phyloP scores from a whole-genome alignment of 1,140 invertebrate species.

The Sinella curviseta region DNA sequence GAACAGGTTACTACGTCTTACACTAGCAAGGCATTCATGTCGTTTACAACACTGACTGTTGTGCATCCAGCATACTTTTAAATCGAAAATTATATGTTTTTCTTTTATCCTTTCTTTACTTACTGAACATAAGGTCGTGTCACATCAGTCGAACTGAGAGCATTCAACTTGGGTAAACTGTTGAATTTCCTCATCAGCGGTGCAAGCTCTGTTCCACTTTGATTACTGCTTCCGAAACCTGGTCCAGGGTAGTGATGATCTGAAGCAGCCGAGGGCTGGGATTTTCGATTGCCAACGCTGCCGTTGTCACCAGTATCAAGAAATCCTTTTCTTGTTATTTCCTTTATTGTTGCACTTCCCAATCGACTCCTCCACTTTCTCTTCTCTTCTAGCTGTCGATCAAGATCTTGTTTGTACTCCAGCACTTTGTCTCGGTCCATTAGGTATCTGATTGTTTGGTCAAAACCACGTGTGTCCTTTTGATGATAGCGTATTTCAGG shows the following conservation, averaged over 20 bases:
- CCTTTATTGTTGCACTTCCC: constrained; percentile 8
- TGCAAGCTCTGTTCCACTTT: constrained; percentile 10
- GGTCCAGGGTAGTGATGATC: not conserved
- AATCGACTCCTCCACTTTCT: not conserved
- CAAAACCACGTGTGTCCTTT: constrained; percentile 27
- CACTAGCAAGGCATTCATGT: too few relatives aligned
- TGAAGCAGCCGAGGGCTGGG: not conserved
- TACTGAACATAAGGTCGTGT: constrained; percentile 22
- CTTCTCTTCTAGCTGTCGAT: constrained; percentile 7
- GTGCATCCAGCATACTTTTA: too few relatives aligned
- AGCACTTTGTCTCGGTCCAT: not conserved
- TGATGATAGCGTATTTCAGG: constrained; percentile 27
- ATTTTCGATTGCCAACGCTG: not conserved
- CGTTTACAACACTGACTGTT: too few relatives aligned
- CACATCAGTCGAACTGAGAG: constrained; percentile 26
- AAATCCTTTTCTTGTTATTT: constrained; percentile 5
- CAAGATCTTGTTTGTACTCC: constrained; percentile 1
- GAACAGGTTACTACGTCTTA: too few relatives aligned
- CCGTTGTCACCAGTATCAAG: not conserved
- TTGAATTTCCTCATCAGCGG: constrained; percentile 23
- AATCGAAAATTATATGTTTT: too few relatives aligned
- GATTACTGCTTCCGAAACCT: not conserved
- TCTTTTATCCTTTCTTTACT: too few relatives aligned
- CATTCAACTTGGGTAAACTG: constrained; percentile 14
- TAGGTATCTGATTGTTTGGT: constrained; percentile 20